A percentile compares a stretch with the other conserved stretches of the same genome.
Evolutionary conservation across 2,113 vertebrate genomes (phyloP).

Genomic region (Megaceryle maxima): DNA sequence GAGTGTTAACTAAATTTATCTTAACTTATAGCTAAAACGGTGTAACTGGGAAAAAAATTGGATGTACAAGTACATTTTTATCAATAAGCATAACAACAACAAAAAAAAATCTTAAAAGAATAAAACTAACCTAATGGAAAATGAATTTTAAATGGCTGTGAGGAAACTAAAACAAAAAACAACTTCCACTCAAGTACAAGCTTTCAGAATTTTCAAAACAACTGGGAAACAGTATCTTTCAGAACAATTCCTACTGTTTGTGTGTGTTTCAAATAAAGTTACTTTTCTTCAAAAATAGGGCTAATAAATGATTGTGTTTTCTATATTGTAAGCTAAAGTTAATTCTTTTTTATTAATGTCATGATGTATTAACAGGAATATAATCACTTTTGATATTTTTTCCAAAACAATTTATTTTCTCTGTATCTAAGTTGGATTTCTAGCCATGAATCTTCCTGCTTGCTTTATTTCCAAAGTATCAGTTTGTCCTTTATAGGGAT

Average conservation of each 20-base stretch:
- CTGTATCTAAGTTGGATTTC: neutral
- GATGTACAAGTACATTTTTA: neutral
- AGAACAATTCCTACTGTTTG: neutral
- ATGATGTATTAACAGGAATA: neutral
- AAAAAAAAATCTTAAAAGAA: neutral
- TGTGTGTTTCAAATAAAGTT: neutral
- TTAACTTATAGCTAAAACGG: neutral
- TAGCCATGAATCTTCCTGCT: neutral
- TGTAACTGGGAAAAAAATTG: neutral
- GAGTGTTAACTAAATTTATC: neutral
- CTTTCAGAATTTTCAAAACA: neutral
- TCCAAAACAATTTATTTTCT: neutral
- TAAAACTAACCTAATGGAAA: neutral
- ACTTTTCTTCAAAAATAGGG: neutral
- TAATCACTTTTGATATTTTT: neutral
- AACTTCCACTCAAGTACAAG: neutral
- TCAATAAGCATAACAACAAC: neutral
- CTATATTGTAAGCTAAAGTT: neutral
- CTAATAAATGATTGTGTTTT: neutral
- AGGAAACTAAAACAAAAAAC: neutral
- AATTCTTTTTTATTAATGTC: neutral
- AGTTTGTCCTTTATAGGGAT: neutral
- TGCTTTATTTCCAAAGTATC: neutral
- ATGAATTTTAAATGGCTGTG: neutral
- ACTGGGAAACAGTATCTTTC: neutral